Base-by-base conservation (phyloP, 2,113 vertebrate species). In the Pandion haliaetus region DNA sequence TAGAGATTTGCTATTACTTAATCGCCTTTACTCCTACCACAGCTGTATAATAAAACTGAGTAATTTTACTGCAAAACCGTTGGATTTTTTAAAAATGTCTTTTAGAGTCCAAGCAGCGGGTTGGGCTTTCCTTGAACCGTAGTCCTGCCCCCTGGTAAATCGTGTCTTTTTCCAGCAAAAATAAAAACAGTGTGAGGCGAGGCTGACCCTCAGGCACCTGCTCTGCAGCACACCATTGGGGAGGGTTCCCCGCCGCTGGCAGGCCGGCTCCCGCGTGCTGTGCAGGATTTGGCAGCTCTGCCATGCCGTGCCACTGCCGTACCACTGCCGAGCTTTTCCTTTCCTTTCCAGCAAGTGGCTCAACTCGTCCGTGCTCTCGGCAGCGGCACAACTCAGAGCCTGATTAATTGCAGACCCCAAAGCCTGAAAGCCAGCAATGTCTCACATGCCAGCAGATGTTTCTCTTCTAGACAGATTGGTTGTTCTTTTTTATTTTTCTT, bases 141-240 rank as follows among this genome's bases (percentile, higher is more conserved):
- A 47, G 29, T 11, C 86, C 62, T 83, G 66, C 28, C 54, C 86
- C 32, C 10, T 4, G 40, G 9, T 28, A 66, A 63, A 58, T 0
- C 14, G 3, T 32, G 34, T 4, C 10, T 13, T 58, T 72, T 14
- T 1, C 19, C 17, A 11, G 10, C 5, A 1, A 2, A 32, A 58
- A 70, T 24, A 31, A n/a, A 58, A 57, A 2, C 0, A 0, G 9
- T 1, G 6, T 1, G 21, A 58, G 36, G 54, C 2, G 8, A 44
- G 5, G 34, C 34, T 14, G 11, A 12, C 5, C 17, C 32, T 69
- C 4, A 2, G 10, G 36, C 20, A 44, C 34, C 21, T 6, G 3
- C 19, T 32, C 40, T 24, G 8, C 49, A 4, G 47, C 47, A 47
- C 47, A 23, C 20, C 47, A 20, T 21, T 47, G 47, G 47, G 28